Conservation (phyloP, 1,140 invertebrate genomes). For the Wiebesia pumilae region DNA sequence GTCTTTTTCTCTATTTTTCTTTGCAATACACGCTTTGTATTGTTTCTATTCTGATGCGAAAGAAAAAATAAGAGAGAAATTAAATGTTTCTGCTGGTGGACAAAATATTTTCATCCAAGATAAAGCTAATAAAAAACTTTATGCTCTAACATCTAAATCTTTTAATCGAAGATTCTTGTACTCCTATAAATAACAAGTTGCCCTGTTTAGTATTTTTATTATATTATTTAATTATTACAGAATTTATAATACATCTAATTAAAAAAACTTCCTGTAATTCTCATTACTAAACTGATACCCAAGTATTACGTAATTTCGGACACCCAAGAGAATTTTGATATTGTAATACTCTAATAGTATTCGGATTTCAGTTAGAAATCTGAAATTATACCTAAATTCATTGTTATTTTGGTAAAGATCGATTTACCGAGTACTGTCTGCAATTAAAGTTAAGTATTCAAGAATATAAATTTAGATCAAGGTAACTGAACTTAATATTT, state of each 20-base stretch:
- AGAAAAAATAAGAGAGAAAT: background rate
- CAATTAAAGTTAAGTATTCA: background rate
- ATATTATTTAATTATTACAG: background rate
- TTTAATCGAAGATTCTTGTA: background rate
- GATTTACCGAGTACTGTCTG: background rate
- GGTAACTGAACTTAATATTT: background rate
- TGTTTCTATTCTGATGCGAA: background rate
- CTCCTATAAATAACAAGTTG: background rate
- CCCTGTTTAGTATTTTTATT: too few relatives aligned
- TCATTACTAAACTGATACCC: background rate
- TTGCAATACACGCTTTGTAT: background rate
- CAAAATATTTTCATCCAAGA: background rate
- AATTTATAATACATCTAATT: background rate
- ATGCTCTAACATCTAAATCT: background rate
- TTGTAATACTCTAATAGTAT: background rate
- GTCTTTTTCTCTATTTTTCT: background rate
- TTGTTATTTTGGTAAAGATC: constrained; percentile 1
- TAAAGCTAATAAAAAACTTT: background rate
- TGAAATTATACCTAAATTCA: background rate
- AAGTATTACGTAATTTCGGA: background rate
- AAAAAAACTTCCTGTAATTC: background rate
- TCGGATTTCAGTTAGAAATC: background rate
- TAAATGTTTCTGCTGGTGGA: background rate
- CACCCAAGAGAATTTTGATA: background rate
- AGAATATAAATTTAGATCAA: background rate